Conservation (phyloP, 2,797 vertebrate species). For the Coilia nasus region DNA sequence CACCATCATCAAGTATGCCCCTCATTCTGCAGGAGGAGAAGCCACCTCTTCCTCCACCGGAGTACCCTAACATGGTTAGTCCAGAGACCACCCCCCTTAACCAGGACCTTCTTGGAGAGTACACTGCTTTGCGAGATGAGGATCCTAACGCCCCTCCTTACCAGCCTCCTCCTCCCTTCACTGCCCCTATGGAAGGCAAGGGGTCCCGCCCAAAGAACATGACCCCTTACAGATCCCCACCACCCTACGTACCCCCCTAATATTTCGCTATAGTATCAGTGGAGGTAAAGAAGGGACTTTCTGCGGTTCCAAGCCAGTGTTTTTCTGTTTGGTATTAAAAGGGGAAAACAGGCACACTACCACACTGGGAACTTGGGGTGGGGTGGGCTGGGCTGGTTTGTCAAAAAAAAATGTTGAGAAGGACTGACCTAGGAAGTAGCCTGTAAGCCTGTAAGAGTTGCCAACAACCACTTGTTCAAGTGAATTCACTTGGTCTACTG, state of each 20-base stretch:
- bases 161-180: slow-evolving; percentile 96
- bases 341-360: slow-evolving; percentile 64
- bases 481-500: slow-evolving; percentile 59
- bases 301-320: slow-evolving; percentile 83
- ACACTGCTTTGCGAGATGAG: slow-evolving; percentile 91
- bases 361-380: slow-evolving; percentile 60
- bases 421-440: slow-evolving; percentile 63
- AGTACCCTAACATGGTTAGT: slow-evolving; percentile 92
- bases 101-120: slow-evolving; percentile 92
- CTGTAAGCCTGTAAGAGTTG: slow-evolving; percentile 69
- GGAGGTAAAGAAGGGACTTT: slow-evolving; percentile 70
- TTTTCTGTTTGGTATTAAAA: slow-evolving; percentile 77
- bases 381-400: slow-evolving; percentile 51
- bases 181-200: slow-evolving; percentile 94
- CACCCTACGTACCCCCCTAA: slow-evolving; percentile 98
- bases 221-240: slow-evolving; percentile 97
- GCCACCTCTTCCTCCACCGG: slow-evolving; percentile 91
- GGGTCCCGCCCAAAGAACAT: slow-evolving; percentile 99
- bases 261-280: slow-evolving; percentile 65
- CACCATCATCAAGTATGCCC: slow-evolving; percentile 95
- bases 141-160: slow-evolving; percentile 95
- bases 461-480: slow-evolving; percentile 69
- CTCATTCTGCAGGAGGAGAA: slow-evolving; percentile 97
- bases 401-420: slow-evolving; percentile 22
- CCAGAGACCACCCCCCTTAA: slow-evolving; percentile 93